Conservation (phyloP, 2,113 vertebrate genomes). For the Muntiacus reevesi region DNA sequence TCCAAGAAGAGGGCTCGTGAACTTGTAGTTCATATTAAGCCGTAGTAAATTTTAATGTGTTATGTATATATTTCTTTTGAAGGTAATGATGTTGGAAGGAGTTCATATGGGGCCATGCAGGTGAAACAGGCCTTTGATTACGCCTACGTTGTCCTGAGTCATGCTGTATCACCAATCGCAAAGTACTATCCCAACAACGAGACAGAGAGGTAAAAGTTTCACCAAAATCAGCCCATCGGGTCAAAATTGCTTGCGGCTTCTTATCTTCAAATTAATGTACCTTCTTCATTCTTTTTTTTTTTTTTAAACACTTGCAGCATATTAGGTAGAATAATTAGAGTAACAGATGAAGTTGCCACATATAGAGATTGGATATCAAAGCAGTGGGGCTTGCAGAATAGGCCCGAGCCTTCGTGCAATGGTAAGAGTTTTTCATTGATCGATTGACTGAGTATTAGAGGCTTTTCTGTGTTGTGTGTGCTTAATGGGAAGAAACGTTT, state of each 20-base stretch:
- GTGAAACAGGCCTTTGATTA: constrained; percentile 99
- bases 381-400: constrained; percentile 89
- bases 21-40: neutral
- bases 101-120: constrained; percentile 99
- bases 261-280: neutral
- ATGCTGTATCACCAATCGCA: constrained; percentile 95
- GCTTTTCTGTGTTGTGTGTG: constrained; percentile 42
- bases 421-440: constrained; percentile 79
- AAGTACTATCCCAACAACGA: constrained; percentile 97
- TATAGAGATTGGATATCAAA: constrained; percentile 97
- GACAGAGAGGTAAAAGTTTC: constrained; percentile 89
- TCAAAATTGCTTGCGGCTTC: neutral
- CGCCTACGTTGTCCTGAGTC: constrained; percentile 94
- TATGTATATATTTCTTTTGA: constrained; percentile 56
- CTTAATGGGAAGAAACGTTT: constrained; percentile 67
- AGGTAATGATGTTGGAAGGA: constrained; percentile 98
- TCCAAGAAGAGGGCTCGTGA: neutral
- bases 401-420: constrained; percentile 87
- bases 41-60: neutral
- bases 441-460: neutral
- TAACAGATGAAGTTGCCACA: constrained; percentile 94
- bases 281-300: neutral
- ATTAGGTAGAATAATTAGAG: constrained; percentile 96
- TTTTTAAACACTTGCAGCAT: constrained; percentile 82
- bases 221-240: neutral